phyloP scores from a whole-genome alignment of 2,797 vertebrate species.

The Anguilla anguilla region DNA sequence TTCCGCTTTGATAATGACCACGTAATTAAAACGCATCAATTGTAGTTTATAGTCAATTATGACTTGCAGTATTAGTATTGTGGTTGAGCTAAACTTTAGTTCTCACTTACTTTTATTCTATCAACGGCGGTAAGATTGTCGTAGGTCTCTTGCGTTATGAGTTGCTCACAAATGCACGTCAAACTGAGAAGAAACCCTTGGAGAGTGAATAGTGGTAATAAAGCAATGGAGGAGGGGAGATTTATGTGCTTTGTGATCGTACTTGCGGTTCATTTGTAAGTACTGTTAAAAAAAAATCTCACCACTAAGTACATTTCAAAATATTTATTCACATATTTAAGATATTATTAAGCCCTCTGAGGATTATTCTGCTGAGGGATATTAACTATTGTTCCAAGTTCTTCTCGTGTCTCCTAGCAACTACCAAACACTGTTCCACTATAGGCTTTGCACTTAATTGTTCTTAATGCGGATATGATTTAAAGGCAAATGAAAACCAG shows the following conservation, averaged over 20 bases:
- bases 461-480: slow-evolving; percentile 34
- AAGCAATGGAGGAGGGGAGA: neutral
- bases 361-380: neutral
- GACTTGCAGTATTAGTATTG: neutral
- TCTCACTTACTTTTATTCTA: neutral
- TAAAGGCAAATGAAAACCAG: slow-evolving; percentile 37
- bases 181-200: neutral
- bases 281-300: neutral
- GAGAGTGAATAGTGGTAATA: neutral
- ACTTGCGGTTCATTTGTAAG: slow-evolving; percentile 5
- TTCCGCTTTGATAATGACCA: neutral
- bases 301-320: neutral
- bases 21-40: neutral
- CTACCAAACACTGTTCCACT: slow-evolving; percentile 29
- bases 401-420: slow-evolving; percentile 24
- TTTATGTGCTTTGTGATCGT: neutral
- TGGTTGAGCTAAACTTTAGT: neutral
- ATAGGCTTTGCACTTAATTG: slow-evolving; percentile 26
- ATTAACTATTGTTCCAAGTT: slow-evolving; percentile 8
- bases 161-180: neutral
- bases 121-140: neutral
- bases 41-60: neutral
- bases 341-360: slow-evolving; percentile 13
- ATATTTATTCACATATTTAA: slow-evolving; percentile 7
- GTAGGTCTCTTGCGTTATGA: neutral